Conservation (phyloP, 2,888 invertebrate genomes). For the Xestobium rufovillosum region DNA sequence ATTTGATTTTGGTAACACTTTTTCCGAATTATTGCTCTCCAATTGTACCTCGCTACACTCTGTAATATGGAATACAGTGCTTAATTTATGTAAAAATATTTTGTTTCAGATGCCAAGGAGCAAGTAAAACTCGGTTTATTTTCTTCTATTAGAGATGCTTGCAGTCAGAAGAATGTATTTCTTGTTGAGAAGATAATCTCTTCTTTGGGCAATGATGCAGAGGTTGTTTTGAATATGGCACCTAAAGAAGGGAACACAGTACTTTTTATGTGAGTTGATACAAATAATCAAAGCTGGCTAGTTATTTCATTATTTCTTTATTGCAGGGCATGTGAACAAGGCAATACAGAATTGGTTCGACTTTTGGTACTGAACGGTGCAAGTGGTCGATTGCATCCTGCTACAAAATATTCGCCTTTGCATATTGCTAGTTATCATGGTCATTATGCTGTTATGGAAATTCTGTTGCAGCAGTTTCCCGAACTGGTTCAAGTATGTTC, state of each 20-base stretch:
- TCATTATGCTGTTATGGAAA: slow-evolving; percentile 65
- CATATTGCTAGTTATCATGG: slow-evolving; percentile 88
- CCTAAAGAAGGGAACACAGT: slow-evolving; percentile 83
- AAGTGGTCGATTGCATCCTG: slow-evolving; percentile 82
- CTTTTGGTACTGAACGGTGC: slow-evolving; percentile 74
- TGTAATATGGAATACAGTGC: too few relatives aligned
- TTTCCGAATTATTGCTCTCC: too few relatives aligned
- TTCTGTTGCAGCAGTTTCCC: slow-evolving; percentile 74
- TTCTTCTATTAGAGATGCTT: slow-evolving; percentile 67
- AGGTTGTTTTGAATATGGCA: slow-evolving; percentile 75
- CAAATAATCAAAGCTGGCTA: neutral
- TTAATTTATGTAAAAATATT: too few relatives aligned
- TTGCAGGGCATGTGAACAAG: slow-evolving; percentile 76
- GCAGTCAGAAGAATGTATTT: slow-evolving; percentile 62
- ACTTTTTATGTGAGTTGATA: slow-evolving; percentile 66
- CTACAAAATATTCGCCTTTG: slow-evolving; percentile 86
- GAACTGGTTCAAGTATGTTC: slow-evolving; percentile 62
- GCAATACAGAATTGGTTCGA: slow-evolving; percentile 69
- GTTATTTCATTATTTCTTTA: slow-evolving; percentile 9
- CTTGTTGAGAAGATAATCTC: slow-evolving; percentile 60
- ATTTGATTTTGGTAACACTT: too few relatives aligned
- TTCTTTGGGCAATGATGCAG: slow-evolving; percentile 57
- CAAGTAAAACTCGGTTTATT: slow-evolving; percentile 67
- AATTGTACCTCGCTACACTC: too few relatives aligned
- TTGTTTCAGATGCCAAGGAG: slow-evolving; percentile 59